Base-by-base conservation (phyloP, 2,797 vertebrate species). In the Periparus ater region DNA sequence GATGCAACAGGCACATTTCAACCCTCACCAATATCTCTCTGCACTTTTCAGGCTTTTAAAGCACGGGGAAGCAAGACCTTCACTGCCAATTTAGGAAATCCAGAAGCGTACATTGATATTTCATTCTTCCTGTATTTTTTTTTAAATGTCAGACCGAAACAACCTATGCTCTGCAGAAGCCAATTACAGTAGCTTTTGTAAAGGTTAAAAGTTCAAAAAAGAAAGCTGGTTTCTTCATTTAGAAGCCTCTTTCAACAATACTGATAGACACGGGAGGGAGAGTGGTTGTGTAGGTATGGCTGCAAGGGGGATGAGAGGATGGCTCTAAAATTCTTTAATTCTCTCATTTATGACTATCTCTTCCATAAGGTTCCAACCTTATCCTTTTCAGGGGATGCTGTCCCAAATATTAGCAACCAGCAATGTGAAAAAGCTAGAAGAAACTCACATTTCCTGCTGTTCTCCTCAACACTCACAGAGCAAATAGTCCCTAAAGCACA, bases 171-270 rank as follows among this genome's bases (percentile, higher is more conserved):
- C 78, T 51, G 57, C 68, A 67, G 55, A 90, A 86, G 70, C 68
- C 88, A 91, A 85, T 71, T 86, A 62, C 6, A 7, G n/a, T 8
- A 63, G 71, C 44, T 87, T 91, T 73, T 73, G 54, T 8, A 17
- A 76, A 88, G 91, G 94, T 88, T 62, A 91, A 55, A 84, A 95
- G 91, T 92, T 94, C 79, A 92, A 86, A 93, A 86, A 90, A 72
- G 66, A 88, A 94, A 93, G 42, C 77, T 90, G 80, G 4, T 88
- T 95, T 92, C 85, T 88, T 85, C 85, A 85, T 91, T 86, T 86
- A 94, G 63, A 74, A 91, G 67, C 48, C 23, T 93, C 63, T 90
- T 91, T 85, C 80, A 90, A 48, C 63, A 88, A 76, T 34, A 57
- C 21, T 3, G 6, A 73, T 44, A 38, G 48, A 70, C 5, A 6